Evolutionary conservation across 2,113 vertebrate species (phyloP).

Genomic region (Oryzias curvinotus): DNA sequence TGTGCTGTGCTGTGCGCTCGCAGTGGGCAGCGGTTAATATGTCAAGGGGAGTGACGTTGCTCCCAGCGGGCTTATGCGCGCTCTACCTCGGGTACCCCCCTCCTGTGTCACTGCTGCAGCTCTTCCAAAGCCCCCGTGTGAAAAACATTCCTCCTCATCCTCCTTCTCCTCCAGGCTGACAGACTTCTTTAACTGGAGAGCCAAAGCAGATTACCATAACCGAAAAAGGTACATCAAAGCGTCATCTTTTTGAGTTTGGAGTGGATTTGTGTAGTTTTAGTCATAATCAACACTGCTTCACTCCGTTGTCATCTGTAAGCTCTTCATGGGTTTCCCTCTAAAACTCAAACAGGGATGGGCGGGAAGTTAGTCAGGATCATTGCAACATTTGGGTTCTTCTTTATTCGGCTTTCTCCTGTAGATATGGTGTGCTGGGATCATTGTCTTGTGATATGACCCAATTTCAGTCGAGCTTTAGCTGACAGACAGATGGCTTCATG

Average conservation of each 20-base stretch:
- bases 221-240: no score
- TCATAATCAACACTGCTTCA: no score
- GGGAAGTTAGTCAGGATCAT: no score
- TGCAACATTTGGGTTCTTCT: no score
- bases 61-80: conserved; percentile 76
- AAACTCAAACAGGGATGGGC: no score
- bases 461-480: neutral
- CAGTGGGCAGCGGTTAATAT: conserved; percentile 77
- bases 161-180: neutral
- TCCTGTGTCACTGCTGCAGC: conserved; percentile 61
- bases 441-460: neutral
- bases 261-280: no score
- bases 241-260: no score
- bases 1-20: conserved; percentile 65
- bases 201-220: no score
- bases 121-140: neutral
- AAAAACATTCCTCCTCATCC: neutral
- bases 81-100: conserved; percentile 79
- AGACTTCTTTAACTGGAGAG: no score
- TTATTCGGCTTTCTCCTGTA: no score
- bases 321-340: no score
- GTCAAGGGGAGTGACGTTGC: conserved; percentile 79
- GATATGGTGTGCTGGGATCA: neutral
- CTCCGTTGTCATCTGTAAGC: no score
- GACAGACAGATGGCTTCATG: neutral